Evolutionary conservation across 2,113 vertebrate species (phyloP).

Genomic region (Larimichthys polyactis): DNA sequence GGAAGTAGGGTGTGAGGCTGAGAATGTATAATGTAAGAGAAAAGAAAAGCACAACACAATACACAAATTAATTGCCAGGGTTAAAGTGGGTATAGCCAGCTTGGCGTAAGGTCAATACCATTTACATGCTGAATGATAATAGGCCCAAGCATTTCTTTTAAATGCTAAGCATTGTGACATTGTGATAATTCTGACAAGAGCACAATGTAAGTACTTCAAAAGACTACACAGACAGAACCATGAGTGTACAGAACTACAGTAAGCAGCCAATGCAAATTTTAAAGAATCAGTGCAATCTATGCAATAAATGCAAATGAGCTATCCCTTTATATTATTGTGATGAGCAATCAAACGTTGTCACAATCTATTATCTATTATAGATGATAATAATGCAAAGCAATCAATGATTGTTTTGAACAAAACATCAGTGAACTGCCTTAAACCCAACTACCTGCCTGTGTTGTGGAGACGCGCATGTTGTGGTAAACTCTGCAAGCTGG

Average conservation of each 20-base stretch:
- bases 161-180: constrained; percentile 44
- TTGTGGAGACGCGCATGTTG: constrained; percentile 37
- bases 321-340: background rate
- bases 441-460: constrained; percentile 12
- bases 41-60: constrained; percentile 58
- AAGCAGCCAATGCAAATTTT: background rate
- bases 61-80: constrained; percentile 59
- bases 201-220: constrained; percentile 21
- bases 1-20: constrained; percentile 62
- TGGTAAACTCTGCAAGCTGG: constrained; percentile 42
- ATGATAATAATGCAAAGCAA: constrained; percentile 14
- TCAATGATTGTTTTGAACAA: constrained; percentile 13
- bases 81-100: constrained; percentile 36
- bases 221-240: constrained; percentile 12
- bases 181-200: constrained; percentile 51
- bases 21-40: constrained; percentile 65
- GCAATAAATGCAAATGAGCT: background rate
- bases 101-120: constrained; percentile 56
- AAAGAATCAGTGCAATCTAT: background rate
- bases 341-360: background rate
- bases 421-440: constrained; percentile 17
- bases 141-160: constrained; percentile 47
- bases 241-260: constrained; percentile 1
- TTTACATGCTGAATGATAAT: constrained; percentile 64
- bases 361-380: background rate